These are phyloP conservation scores for Phallusia fumigata DNA, from an alignment of 23 tunicate genomes.

Conservation along the genomic window DNA sequence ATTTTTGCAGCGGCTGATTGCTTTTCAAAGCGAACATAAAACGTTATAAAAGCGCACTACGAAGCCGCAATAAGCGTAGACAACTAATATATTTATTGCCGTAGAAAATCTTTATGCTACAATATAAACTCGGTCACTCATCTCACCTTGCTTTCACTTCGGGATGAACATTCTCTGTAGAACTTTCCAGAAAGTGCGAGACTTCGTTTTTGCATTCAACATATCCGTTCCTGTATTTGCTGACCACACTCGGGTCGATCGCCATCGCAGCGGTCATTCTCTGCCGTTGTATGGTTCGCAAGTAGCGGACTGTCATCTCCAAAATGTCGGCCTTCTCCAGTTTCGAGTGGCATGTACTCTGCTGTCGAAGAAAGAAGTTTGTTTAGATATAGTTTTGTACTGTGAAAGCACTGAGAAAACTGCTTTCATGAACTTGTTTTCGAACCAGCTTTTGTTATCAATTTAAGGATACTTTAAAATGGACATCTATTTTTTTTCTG, in stretches of 20 bases:
- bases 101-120: too few species aligned
- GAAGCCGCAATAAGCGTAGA: too few species aligned
- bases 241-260: conserved; percentile 53
- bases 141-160: conserved; percentile 68
- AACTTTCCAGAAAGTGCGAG: conserved; percentile 51
- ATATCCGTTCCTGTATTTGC: conserved; percentile 61
- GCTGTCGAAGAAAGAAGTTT: conserved; percentile 12
- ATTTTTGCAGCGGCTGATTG: too few species aligned
- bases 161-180: conserved; percentile 58
- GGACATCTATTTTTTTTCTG: neutral
- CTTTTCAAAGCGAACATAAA: too few species aligned
- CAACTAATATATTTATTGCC: too few species aligned
- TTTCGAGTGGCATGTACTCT: conserved; percentile 97
- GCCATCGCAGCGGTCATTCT: conserved; percentile 62
- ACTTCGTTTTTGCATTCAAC: conserved; percentile 76
- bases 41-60: too few species aligned
- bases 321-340: conserved; percentile 99
- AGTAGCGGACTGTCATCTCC: conserved; percentile 99
- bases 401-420: too few species aligned
- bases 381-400: neutral
- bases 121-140: too few species aligned
- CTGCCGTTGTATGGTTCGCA: conserved; percentile 78
- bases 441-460: too few species aligned
- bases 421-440: too few species aligned
- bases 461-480: too few species aligned